phyloP scores from a whole-genome alignment of 2,797 vertebrate genomes.

The Girardinus metallicus region DNA sequence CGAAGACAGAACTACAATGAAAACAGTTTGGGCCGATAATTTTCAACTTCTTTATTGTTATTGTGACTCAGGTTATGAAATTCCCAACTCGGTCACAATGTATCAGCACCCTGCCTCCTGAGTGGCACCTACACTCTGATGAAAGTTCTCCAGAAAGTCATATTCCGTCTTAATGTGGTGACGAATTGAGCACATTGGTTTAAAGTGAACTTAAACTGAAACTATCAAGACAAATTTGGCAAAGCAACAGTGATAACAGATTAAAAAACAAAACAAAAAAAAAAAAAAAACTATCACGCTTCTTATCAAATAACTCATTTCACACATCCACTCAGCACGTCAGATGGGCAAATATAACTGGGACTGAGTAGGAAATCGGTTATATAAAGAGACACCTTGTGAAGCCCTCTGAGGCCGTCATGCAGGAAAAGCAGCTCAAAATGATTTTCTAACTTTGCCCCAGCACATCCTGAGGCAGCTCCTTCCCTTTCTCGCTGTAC shows the following conservation, averaged over 20 bases:
- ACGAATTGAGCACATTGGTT: neutral
- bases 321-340: slow-evolving; percentile 15
- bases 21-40: neutral
- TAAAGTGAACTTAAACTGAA: neutral
- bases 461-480: neutral
- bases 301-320: neutral
- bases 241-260: neutral
- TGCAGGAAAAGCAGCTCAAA: neutral
- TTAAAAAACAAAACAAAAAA: neutral
- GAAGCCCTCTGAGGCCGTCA: slow-evolving; percentile 6
- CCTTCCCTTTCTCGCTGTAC: neutral
- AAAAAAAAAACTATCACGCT: neutral
- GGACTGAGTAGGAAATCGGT: slow-evolving; percentile 15
- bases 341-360: slow-evolving; percentile 18
- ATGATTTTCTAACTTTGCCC: slow-evolving; percentile 14
- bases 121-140: neutral
- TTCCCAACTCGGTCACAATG: neutral
- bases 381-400: slow-evolving; percentile 21
- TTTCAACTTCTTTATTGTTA: neutral
- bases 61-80: neutral
- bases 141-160: neutral
- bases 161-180: neutral
- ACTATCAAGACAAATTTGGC: neutral
- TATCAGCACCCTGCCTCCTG: neutral
- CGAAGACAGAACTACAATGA: neutral